Evolutionary conservation across 2,113 vertebrate species (phyloP), one percentile per base, ranked within the genome.

Genomic region (Glaucomys volans): DNA sequence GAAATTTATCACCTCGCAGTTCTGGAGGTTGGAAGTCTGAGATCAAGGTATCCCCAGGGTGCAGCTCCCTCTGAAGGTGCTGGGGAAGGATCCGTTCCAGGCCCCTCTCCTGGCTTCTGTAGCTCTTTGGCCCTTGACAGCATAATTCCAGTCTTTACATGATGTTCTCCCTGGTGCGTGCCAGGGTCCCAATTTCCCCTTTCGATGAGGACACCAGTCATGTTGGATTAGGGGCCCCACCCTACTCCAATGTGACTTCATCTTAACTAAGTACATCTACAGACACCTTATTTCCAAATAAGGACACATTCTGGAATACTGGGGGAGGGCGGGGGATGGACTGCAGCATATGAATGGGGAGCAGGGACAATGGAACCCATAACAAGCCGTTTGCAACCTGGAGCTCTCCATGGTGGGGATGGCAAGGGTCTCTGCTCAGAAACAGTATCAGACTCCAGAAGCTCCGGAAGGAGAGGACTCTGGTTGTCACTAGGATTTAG

Each of bases 131-230:
- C 52, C 35, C 32, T 4, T 37, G 28, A 17, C n/a, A 3, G 6
- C 26, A 9, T 42, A n/a, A 37, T 16, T 14, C 0, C 24, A 26
- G 4, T 16, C n/a, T 17, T 54, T 3, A 1, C 4, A 0, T 1
- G 5, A 28, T 3, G 10, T 62, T n/a, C 5, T 87, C 50, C 3
- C 11, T 18, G 24, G 30, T 8, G 8, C 0, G 2, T 4, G 44
- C 4, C 22, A 44, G 10, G 7, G 35, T 24, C 26, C 42, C 37
- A 47, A 14, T 16, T 50, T 80, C 40, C 72, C 64, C 54, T 57
- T 47, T 57, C 44, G 57, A 10, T 24, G 52, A 59, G 50, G 67
- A 64, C 18, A 32, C 28, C 4, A 2, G 62, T 12, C 35, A 22
- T 12, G 16, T 17, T 24, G 62, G 5, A 14, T 52, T 4, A 77